Conservation (phyloP, 53 echinoderm and acorn worm genomes). For the Holothuria leucospilota region DNA sequence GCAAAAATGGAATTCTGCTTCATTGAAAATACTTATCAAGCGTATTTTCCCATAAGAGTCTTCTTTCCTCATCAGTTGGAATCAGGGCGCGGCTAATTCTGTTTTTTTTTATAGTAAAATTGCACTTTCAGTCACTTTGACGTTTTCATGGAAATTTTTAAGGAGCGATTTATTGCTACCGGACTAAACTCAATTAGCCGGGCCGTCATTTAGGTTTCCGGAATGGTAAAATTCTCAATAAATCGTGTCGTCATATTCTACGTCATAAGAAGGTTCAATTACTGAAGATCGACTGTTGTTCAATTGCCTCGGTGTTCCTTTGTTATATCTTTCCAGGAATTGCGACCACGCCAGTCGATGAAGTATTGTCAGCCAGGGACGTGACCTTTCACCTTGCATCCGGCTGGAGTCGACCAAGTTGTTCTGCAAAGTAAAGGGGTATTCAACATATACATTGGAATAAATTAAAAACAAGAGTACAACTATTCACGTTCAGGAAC, state of each 20-base stretch:
- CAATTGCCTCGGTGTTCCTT: neutral
- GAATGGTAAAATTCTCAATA: neutral
- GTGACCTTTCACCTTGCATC: constrained; percentile 18
- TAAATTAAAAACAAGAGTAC: neutral
- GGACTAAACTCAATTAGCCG: neutral
- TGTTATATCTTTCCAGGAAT: constrained; percentile 21
- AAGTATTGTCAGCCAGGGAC: neutral
- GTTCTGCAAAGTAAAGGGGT: neutral
- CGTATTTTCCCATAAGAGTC: too few species aligned
- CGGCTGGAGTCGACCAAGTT: constrained; percentile 2
- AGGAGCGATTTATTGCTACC: constrained; percentile 6
- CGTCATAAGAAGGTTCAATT: constrained; percentile 11
- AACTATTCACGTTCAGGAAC: too few species aligned
- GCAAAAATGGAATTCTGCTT: too few species aligned
- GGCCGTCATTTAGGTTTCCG: neutral
- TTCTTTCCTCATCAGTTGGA: too few species aligned
- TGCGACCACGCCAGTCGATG: constrained; percentile 15
- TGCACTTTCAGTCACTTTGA: too few species aligned
- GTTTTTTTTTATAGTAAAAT: too few species aligned
- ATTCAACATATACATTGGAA: neutral
- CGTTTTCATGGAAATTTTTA: too few species aligned
- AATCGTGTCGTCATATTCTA: constrained; percentile 32
- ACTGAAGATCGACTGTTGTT: neutral
- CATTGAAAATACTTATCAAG: too few species aligned
- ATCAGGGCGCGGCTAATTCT: too few species aligned